Evolutionary conservation across 2,888 invertebrate genomes (phyloP).

Genomic region (Phasia obesa): DNA sequence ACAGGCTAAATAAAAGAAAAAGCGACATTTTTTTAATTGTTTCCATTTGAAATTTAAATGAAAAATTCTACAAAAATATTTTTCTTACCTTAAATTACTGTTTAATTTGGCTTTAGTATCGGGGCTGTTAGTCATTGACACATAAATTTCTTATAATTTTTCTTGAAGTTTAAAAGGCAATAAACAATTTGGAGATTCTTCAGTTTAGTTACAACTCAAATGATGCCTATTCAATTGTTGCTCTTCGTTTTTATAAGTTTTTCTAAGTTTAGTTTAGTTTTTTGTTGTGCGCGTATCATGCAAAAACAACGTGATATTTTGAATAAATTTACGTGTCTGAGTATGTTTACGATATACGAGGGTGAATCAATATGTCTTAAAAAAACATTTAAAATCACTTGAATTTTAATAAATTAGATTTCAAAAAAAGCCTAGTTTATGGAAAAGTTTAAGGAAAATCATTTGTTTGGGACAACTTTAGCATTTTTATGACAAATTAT

Average conservation of each 20-base stretch:
- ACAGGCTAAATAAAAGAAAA: constrained; percentile 85
- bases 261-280: too few species aligned
- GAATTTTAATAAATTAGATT: too few species aligned
- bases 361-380: too few species aligned
- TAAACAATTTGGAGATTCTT: constrained; percentile 32
- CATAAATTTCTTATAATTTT: constrained; percentile 71
- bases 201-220: constrained; percentile 46
- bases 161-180: background rate
- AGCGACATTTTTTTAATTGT: background rate
- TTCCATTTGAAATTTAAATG: background rate
- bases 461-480: too few species aligned
- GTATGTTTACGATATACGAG: constrained; percentile 9
- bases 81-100: constrained; percentile 80
- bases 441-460: too few species aligned
- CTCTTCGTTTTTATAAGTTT: constrained; percentile 60
- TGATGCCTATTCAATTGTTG: constrained; percentile 38
- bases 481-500: too few species aligned
- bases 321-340: constrained; percentile 53
- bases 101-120: constrained; percentile 81
- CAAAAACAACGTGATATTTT: constrained; percentile 73
- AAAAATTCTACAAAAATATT: background rate
- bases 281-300: too few species aligned
- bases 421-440: too few species aligned
- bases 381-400: too few species aligned
- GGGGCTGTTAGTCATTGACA: constrained; percentile 81